Percentiles rank a stretch among this genome's conserved stretches.
Evolutionary conservation across 30 jellyfish, hydroid and myxozoan species (phyloP).

Genomic region (Turritopsis rubra): DNA sequence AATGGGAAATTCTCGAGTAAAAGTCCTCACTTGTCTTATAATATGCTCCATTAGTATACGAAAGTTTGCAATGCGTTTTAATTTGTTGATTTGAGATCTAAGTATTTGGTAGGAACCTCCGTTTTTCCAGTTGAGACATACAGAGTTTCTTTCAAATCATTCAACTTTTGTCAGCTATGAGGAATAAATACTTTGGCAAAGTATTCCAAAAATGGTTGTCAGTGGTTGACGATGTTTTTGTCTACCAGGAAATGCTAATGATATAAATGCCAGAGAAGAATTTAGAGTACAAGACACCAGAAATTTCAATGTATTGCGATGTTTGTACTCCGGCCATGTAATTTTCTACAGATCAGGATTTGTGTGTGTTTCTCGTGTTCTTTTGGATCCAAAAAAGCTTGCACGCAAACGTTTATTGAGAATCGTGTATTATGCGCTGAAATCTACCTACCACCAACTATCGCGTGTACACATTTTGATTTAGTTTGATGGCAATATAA

Average conservation of each 20-base stretch:
- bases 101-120: neutral
- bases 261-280: neutral
- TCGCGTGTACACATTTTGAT: neutral
- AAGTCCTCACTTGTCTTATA: neutral
- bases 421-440: neutral
- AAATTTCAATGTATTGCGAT: neutral
- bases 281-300: neutral
- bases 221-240: neutral
- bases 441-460: neutral
- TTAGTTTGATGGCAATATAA: neutral
- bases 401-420: neutral
- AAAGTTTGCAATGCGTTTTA: neutral
- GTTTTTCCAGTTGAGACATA: neutral
- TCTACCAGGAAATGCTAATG: neutral
- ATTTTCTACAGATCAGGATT: neutral
- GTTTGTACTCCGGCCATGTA: neutral
- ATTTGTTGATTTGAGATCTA: neutral
- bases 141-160: neutral
- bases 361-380: neutral
- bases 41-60: too few relatives aligned
- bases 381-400: neutral
- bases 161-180: neutral
- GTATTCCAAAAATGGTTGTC: neutral
- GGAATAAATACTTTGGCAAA: neutral
- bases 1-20: neutral